Evolutionary conservation across 2,797 vertebrate species (phyloP).

Genomic region (Podargus strigoides): DNA sequence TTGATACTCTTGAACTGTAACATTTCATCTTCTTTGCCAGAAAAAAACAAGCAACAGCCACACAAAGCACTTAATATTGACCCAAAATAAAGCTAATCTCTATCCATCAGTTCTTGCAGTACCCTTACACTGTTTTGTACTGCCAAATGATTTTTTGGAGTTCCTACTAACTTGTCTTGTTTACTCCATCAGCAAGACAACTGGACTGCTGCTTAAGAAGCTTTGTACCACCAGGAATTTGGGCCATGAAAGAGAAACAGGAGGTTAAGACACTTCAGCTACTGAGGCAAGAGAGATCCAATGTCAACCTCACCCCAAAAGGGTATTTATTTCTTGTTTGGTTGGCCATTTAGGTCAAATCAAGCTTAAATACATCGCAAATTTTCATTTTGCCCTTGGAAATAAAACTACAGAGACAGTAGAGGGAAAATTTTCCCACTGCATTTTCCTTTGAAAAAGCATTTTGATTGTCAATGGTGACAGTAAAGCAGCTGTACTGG

Average conservation of each 20-base stretch:
- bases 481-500: not conserved
- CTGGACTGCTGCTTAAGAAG: not conserved
- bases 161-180: not conserved
- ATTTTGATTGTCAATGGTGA: not conserved
- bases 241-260: not conserved
- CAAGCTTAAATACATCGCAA: not conserved
- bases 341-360: not conserved
- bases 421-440: not conserved
- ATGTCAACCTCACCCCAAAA: not conserved
- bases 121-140: not conserved
- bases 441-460: not conserved
- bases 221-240: not conserved
- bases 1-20: not conserved
- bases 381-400: not conserved
- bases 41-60: not conserved
- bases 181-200: not conserved
- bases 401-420: not conserved
- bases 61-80: not conserved
- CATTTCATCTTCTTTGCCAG: not conserved
- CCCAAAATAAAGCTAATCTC: not conserved
- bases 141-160: not conserved
- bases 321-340: not conserved
- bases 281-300: not conserved
- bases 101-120: not conserved
- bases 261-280: not conserved